A percentile compares a stretch with the other conserved stretches of the same genome.
Conservation (phyloP, 2,888 invertebrate genomes). For the Erebia aethiops region DNA sequence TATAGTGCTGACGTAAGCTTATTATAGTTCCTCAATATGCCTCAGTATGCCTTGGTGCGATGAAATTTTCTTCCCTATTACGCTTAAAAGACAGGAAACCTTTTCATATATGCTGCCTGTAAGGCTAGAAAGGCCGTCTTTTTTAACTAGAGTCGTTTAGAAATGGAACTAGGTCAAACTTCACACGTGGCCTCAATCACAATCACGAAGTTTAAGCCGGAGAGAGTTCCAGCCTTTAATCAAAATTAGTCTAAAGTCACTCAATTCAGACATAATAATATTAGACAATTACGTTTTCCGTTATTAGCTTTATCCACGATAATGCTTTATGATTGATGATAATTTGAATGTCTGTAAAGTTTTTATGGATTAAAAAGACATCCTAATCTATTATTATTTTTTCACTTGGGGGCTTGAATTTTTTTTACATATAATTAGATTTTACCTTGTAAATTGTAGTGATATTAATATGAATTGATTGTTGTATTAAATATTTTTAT, state of each 20-base stretch:
- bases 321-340: neutral
- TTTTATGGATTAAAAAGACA: too few species aligned
- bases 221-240: conserved; percentile 12
- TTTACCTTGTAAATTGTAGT: too few species aligned
- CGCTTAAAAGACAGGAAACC: conserved; percentile 8
- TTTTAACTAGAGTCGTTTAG: conserved; percentile 14
- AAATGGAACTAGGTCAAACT: conserved; percentile 27
- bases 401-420: too few species aligned
- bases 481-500: too few species aligned
- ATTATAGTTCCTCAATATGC: neutral
- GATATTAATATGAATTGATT: too few species aligned
- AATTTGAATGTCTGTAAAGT: too few species aligned
- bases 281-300: neutral
- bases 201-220: conserved; percentile 28
- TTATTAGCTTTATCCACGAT: neutral
- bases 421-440: too few species aligned
- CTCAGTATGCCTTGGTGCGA: neutral
- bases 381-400: too few species aligned
- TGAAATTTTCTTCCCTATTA: conserved; percentile 9
- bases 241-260: conserved; percentile 16
- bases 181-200: conserved; percentile 26
- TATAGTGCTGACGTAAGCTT: neutral
- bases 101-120: conserved; percentile 7
- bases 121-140: neutral
- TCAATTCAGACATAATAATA: conserved; percentile 11